Evolutionary conservation across 53 echinoderm and acorn worm species (phyloP), one percentile per base, ranked within the genome.

Genomic region (Patiria pectinifera): DNA sequence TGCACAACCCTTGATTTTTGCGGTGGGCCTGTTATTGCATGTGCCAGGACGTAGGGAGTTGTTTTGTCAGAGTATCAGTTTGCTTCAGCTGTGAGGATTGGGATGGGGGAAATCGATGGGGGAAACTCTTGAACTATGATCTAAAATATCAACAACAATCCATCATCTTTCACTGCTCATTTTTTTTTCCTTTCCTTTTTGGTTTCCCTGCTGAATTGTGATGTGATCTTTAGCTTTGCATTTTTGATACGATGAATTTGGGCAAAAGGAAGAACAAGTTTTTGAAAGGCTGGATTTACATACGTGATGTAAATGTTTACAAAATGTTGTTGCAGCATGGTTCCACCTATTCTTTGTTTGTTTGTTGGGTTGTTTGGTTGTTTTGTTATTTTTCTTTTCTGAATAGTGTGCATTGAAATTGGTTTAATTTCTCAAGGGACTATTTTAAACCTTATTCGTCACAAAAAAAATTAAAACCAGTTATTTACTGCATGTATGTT

Each of bases 1-100:
- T 87, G 53, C 26, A 48, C 26, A 76, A 76, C 78, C 59, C 87
- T 76, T 87, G 87, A 87, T 87, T 87, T 71, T 74, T 74, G 74
- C 74, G 74, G 8, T 21, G 18, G 19, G 24, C 22, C 74, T 23
- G 74, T 74, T 74, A 74, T 74, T 23, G 9, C 24, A 10, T 74
- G 6, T 74, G 74, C 74, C 14, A 6, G 15, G 66, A 18, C 12
- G 5, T 11, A 11, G 24, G 14, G 78, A 43, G 76, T 76, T 87
- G 59, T 76, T 87, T 87, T 87, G 46, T 66, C 18, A 16, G 78
- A 48, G 78, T 87, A 87, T 87, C 87, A 44, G 78, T 60, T 87
- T 60, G 48, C 87, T 87, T 78, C 87, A 62, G 78, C 61, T 87
- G 59, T 13, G 48, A 87, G 78, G 76, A 59, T 53, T 44, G 15